These are phyloP conservation scores for Hydropsyche tenuis DNA, from an alignment of 1,140 invertebrate species.

Conservation along the genomic window DNA sequence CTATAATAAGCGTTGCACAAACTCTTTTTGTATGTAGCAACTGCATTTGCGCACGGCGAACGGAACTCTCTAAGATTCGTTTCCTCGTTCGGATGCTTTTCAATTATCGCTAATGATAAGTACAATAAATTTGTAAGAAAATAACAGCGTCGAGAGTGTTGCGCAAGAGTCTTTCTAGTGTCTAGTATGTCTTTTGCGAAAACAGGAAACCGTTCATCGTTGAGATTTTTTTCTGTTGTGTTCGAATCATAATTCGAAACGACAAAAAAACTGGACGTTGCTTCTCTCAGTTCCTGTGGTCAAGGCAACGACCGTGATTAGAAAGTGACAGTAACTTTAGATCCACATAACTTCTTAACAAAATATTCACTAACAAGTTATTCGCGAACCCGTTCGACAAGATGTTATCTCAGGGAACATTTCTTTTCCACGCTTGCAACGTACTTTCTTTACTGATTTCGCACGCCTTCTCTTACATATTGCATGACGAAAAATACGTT, in stretches of 20 bases:
- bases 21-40: background rate
- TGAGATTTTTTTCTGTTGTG: background rate
- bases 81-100: background rate
- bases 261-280: background rate
- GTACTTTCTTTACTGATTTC: constrained; percentile 10
- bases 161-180: background rate
- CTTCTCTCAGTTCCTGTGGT: constrained; percentile 35
- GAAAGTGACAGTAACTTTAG: constrained; percentile 43
- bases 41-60: background rate
- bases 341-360: constrained; percentile 24
- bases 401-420: constrained; percentile 12
- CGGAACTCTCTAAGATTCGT: constrained; percentile 1
- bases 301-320: constrained; percentile 42
- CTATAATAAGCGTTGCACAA: constrained; percentile 5
- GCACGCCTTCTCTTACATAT: background rate
- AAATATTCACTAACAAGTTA: background rate
- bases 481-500: background rate
- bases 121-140: background rate
- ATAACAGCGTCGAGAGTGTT: constrained; percentile 12
- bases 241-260: background rate
- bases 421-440: background rate
- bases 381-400: constrained; percentile 15
- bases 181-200: background rate
- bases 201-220: constrained; percentile 27
- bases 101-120: constrained; percentile 5